These are phyloP conservation scores for Cyphomyrus plagiostoma DNA, from an alignment of 2,113 vertebrate genomes.

Conservation along the genomic window DNA sequence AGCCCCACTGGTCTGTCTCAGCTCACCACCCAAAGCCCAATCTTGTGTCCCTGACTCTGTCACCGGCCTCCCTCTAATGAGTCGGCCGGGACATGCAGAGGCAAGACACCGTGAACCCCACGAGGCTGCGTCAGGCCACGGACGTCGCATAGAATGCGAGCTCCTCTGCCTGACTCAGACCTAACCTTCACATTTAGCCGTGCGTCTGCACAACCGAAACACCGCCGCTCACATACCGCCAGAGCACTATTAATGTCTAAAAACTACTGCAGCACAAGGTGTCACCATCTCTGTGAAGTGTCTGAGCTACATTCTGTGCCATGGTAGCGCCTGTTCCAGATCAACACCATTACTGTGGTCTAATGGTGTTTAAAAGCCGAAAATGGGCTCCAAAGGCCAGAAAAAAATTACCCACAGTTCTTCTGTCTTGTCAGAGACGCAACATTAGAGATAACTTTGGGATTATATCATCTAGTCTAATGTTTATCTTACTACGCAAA, in stretches of 20 bases:
- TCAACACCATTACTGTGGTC: not conserved
- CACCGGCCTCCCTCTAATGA: not conserved
- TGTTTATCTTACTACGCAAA: not conserved
- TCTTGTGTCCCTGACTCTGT: not conserved
- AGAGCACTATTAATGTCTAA: not conserved
- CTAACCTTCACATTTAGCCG: not conserved
- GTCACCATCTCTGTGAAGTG: not conserved
- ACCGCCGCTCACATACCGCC: not conserved
- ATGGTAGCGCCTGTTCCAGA: not conserved
- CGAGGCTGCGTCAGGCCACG: not conserved
- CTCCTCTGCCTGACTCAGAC: not conserved
- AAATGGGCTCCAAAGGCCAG: not conserved
- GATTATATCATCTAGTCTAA: not conserved
- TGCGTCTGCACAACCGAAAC: not conserved
- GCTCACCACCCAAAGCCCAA: not conserved
- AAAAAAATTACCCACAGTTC: not conserved
- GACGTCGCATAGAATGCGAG: not conserved
- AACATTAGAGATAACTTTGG: not conserved
- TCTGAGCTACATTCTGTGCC: not conserved
- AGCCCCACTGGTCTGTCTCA: not conserved
- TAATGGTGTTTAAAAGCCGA: not conserved
- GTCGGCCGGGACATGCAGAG: not conserved
- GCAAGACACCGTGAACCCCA: not conserved
- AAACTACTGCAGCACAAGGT: not conserved
- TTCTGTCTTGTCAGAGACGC: not conserved